Conservation (phyloP, 2,888 invertebrate species). For the Phlogophora meticulosa region DNA sequence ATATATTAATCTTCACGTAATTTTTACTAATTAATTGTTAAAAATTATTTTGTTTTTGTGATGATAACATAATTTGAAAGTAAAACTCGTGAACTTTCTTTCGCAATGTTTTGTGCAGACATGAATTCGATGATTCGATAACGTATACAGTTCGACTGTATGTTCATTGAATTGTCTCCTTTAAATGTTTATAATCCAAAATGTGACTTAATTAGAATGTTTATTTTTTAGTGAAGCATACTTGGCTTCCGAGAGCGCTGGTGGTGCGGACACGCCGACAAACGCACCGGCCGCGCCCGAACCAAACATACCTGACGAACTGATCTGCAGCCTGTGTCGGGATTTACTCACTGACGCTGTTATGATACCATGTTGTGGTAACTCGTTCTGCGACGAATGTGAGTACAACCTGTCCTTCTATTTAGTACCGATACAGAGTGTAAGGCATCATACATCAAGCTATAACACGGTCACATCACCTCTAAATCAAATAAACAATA, state of each 20-base stretch:
- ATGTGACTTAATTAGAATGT: not conserved
- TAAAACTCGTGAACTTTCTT: no score
- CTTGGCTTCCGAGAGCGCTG: slow-evolving; percentile 92
- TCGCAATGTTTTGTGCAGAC: no score
- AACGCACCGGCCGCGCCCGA: slow-evolving; percentile 93
- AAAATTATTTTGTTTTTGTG: no score
- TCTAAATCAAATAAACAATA: no score
- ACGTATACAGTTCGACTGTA: no score
- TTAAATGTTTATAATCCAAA: not conserved
- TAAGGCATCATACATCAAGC: no score
- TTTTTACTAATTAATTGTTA: no score
- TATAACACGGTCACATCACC: no score
- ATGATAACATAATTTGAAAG: no score
- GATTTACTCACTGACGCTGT: slow-evolving; percentile 98
- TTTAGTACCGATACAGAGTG: no score
- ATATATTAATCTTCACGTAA: no score
- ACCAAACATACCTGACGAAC: slow-evolving; percentile 96
- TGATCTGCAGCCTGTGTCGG: slow-evolving; percentile 97
- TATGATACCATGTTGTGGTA: slow-evolving; percentile 99
- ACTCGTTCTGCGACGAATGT: slow-evolving; percentile 99
- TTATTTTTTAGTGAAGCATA: slow-evolving; percentile 93
- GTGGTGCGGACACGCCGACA: slow-evolving; percentile 91
- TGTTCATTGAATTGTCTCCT: not conserved
- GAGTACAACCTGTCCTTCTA: slow-evolving; percentile 77
- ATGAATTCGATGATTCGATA: no score